phyloP scores from a whole-genome alignment of 2,888 invertebrate genomes.

The Nemoura dubitans region DNA sequence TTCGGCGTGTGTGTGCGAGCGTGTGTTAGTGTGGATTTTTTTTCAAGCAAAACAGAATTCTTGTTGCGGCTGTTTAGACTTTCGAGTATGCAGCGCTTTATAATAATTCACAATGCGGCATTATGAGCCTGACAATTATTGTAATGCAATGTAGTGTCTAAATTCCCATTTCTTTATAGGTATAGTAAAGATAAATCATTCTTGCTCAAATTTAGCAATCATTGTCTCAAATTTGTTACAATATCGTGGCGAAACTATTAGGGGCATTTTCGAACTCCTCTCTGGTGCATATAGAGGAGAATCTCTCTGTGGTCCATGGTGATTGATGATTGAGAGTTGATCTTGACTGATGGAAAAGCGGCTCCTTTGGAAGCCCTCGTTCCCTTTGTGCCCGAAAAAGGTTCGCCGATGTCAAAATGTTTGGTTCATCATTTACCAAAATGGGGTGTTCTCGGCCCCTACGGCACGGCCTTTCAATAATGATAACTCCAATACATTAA shows the following conservation, averaged over 20 bases:
- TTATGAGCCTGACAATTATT: too few species aligned
- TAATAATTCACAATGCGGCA: too few species aligned
- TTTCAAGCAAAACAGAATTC: not conserved
- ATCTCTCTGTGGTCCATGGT: not conserved
- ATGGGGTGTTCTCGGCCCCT: not conserved
- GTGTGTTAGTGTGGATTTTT: not conserved
- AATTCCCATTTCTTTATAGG: too few species aligned
- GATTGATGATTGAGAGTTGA: not conserved
- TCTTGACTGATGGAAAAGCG: conserved; percentile 5
- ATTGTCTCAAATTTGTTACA: too few species aligned
- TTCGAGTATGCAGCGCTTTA: not conserved
- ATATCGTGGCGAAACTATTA: too few species aligned
- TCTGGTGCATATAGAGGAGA: too few species aligned
- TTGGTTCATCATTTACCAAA: not conserved
- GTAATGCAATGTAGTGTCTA: too few species aligned
- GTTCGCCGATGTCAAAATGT: not conserved
- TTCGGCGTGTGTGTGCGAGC: not conserved
- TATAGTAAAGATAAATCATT: too few species aligned
- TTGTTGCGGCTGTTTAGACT: too few species aligned
- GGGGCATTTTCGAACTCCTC: too few species aligned
- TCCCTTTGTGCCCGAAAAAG: not conserved
- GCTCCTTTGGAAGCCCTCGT: not conserved
- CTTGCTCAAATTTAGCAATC: too few species aligned
- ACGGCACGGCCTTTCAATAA: not conserved
- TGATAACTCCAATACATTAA: not conserved